A percentile compares a stretch with the other conserved stretches of the same genome.
Conservation (phyloP, 92 coral and sea anemone genomes). For the Siderastrea radians region DNA sequence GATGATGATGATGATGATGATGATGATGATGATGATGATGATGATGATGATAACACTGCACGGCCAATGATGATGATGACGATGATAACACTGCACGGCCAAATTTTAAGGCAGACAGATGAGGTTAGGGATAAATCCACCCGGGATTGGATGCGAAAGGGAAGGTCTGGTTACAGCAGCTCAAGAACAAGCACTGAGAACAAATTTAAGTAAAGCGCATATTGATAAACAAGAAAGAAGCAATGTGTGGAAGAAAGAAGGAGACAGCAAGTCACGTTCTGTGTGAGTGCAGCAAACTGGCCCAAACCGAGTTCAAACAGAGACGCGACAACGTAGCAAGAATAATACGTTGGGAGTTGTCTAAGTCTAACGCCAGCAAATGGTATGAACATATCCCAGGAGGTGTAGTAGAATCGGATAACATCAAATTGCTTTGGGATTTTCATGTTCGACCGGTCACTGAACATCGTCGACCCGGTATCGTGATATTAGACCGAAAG, state of each 20-base stretch:
- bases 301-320: slow-evolving; percentile 52
- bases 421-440: too few relatives aligned
- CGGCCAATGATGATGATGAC: too few relatives aligned
- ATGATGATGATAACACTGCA: too few relatives aligned
- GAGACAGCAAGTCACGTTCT: slow-evolving; percentile 53
- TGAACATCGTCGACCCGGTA: too few relatives aligned
- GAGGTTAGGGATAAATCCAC: slow-evolving; percentile 39
- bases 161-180: slow-evolving; percentile 46
- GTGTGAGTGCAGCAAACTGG: slow-evolving; percentile 23
- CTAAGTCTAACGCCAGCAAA: slow-evolving; percentile 29
- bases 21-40: too few relatives aligned
- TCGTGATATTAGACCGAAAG: too few relatives aligned
- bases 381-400: slow-evolving; percentile 58
- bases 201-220: slow-evolving; percentile 30
- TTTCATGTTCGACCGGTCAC: too few relatives aligned
- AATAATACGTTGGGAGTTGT: slow-evolving; percentile 51
- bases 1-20: too few relatives aligned
- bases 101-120: slow-evolving; percentile 30
- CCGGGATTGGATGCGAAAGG: slow-evolving; percentile 34
- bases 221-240: slow-evolving; percentile 33
- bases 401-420: too few relatives aligned
- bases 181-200: slow-evolving; percentile 38
- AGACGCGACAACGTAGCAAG: slow-evolving; percentile 54
- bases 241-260: slow-evolving; percentile 42
- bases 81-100: slow-evolving; percentile 21